Base-by-base conservation (phyloP, 2,797 vertebrate genomes). In the Danio choprae region DNA sequence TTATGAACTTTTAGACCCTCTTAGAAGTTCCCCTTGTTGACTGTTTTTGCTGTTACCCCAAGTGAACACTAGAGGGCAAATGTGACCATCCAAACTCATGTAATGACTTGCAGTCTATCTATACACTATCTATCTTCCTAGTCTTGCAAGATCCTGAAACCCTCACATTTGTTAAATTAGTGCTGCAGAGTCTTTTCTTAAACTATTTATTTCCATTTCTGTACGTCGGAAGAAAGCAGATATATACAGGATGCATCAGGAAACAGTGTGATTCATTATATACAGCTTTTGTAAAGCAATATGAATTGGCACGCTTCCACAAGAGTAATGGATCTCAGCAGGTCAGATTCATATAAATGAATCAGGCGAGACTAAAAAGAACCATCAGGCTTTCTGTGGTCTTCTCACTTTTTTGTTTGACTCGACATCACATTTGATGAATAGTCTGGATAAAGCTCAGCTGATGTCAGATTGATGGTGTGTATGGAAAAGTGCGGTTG, bases 1-100 rank as follows among this genome's bases (percentile, higher is more conserved):
- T 29, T 29, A 29, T 29, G 29, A 29, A 1, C 29, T 29, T 29
- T 29, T 29, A 29, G 29, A 29, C 29, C 29, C 2, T 46, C 44
- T 46, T 2, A 44, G 44, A 12, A 7, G 44, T 7, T 46, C 44
- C 44, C 44, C 44, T 12, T 0, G 15, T 29, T 22, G 11, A 29
- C n/a, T 56, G 3, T 15, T 43, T 44, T 41, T 60, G 40, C 15
- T 43, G 44, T 38, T 77, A 18, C 16, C 12, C 16, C 15, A 22
- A 7, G 29, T 65, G 36, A 72, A 79, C 85, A 64, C 71, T 36
- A 84, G 83, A 48, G 72, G 18, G 81, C 81, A 78, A 59, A 22
- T 38, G 43, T 60, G 63, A 46, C 46, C 69, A 15, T 43, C 22
- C 5, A 53, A 77, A 41, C 51, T 56, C 22, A 5, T 43, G 12